Percentiles rank a stretch among this genome's conserved stretches.
Evolutionary conservation across 1,140 invertebrate genomes (phyloP).

Genomic region (Paramacrobiotus metropolitanus): DNA sequence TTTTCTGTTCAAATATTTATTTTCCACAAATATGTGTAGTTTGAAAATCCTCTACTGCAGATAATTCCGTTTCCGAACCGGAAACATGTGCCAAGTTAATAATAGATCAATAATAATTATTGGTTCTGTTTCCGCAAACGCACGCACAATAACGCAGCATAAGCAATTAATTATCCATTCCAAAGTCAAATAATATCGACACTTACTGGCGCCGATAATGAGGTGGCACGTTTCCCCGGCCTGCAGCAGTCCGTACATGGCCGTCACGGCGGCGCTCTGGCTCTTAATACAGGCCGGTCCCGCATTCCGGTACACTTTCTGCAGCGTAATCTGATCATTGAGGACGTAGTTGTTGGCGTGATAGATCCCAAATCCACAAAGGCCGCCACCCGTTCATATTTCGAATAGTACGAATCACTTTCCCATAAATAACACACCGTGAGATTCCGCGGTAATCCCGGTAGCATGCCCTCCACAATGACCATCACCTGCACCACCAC

Average conservation of each 20-base stretch:
- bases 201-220: not conserved
- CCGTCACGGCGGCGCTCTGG: not conserved
- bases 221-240: not conserved
- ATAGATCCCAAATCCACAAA: not conserved
- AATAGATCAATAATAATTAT: no score
- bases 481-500: no score
- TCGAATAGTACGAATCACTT: not conserved
- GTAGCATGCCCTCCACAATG: no score
- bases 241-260: not conserved
- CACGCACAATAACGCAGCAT: no score
- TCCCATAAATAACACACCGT: not conserved
- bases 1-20: no score
- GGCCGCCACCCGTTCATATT: not conserved
- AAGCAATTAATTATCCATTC: no score
- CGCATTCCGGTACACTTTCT: not conserved
- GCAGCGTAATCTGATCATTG: not conserved
- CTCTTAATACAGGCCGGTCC: not conserved
- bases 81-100: no score
- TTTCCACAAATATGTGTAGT: no score
- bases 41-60: no score
- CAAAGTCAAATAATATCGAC: not conserved
- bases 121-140: no score
- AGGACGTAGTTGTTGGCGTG: not conserved
- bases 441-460: no score
- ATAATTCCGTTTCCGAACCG: no score